Percentiles rank a stretch among this genome's conserved stretches.
These are phyloP conservation scores for Pelodytes ibericus DNA, from an alignment of 2,797 vertebrate species.

Conservation along the genomic window DNA sequence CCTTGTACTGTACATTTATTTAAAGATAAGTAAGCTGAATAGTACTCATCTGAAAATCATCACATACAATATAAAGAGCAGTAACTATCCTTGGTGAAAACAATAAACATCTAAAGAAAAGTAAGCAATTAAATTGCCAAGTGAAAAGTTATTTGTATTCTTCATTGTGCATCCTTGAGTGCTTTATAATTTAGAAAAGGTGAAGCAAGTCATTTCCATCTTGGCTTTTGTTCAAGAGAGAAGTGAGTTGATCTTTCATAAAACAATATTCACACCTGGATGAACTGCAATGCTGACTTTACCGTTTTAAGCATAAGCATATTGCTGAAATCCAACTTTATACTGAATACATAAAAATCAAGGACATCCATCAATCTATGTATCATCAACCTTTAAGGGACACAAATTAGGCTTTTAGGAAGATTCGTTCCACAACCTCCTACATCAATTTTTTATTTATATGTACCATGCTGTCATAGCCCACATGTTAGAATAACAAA, in stretches of 20 bases:
- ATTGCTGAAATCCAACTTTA: conserved; percentile 26
- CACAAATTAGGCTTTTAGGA: too few relatives aligned
- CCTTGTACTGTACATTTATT: too few relatives aligned
- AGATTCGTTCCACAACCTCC: too few relatives aligned
- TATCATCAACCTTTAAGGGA: too few relatives aligned
- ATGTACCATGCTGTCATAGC: too few relatives aligned
- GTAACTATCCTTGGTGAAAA: neutral
- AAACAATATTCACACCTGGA: conserved; percentile 54
- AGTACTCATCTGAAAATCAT: too few relatives aligned
- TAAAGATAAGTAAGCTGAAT: too few relatives aligned
- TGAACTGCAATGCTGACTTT: conserved; percentile 41
- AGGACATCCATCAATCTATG: conserved; percentile 1
- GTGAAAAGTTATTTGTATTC: conserved; percentile 17
- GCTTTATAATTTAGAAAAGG: conserved; percentile 37
- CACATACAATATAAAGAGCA: too few relatives aligned
- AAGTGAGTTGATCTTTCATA: conserved; percentile 38
- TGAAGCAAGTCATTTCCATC: conserved; percentile 34
- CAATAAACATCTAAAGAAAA: neutral
- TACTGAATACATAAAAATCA: conserved; percentile 9
- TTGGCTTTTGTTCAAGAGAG: conserved; percentile 45
- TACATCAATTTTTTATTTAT: too few relatives aligned
- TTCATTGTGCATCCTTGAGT: conserved; percentile 28
- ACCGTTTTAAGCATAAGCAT: conserved; percentile 22
- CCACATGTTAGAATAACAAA: too few relatives aligned
- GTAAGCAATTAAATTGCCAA: neutral